Evolutionary conservation across 2,113 vertebrate genomes (phyloP).

Genomic region (Todiramphus chloris): DNA sequence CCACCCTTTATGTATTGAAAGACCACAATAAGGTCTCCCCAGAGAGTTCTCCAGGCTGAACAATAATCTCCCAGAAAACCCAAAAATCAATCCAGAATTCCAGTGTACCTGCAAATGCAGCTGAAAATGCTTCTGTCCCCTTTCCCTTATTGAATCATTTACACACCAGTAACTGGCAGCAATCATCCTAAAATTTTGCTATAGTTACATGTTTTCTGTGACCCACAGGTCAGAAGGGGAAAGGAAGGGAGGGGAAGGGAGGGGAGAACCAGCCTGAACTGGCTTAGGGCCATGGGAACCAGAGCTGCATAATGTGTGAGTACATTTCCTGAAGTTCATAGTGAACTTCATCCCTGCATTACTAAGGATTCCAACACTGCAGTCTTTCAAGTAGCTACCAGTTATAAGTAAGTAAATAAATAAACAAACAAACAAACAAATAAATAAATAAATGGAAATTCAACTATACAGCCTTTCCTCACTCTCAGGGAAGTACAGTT

Average conservation of each 20-base stretch:
- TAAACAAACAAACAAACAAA: not conserved
- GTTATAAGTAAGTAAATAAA: not conserved
- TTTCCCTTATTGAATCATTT: not conserved
- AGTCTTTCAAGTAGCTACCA: not conserved
- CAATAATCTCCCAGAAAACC: not conserved
- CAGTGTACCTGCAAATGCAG: fast-evolving
- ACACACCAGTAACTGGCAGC: not conserved
- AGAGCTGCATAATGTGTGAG: too few species aligned
- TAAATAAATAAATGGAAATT: not conserved
- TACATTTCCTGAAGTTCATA: not conserved
- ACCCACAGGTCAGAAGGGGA: not conserved
- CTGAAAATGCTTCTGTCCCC: fast-evolving
- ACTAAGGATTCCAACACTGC: not conserved
- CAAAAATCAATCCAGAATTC: not conserved
- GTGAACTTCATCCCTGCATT: not conserved
- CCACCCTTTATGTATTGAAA: not conserved
- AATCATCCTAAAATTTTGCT: not conserved
- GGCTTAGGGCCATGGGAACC: too few species aligned
- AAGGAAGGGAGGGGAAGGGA: too few species aligned
- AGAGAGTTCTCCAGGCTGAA: not conserved
- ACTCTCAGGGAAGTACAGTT: not conserved
- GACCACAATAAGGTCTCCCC: fast-evolving
- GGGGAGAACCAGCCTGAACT: too few species aligned
- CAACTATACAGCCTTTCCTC: not conserved
- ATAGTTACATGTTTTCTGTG: not conserved